These are phyloP conservation scores for Tursiops truncatus DNA, from an alignment of 2,113 vertebrate species.

Conservation along the genomic window DNA sequence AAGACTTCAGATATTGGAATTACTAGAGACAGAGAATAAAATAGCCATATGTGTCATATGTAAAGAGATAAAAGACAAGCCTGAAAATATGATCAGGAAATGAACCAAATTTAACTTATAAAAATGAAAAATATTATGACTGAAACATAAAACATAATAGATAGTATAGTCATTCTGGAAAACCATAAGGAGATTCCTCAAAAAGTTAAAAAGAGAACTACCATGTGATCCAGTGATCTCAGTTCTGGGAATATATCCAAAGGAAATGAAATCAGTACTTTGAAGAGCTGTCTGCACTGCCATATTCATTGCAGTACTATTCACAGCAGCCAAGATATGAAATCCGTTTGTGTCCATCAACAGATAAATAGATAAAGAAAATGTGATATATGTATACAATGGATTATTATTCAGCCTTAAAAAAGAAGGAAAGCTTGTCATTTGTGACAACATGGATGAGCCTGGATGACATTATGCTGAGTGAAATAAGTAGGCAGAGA, in stretches of 20 bases:
- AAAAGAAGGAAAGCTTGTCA: not conserved
- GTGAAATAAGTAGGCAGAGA: not conserved
- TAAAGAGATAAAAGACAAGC: not conserved
- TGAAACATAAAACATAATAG: not conserved
- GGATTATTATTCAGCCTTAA: not conserved
- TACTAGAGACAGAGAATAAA: not conserved
- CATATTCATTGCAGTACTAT: not conserved
- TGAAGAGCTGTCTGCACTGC: not conserved
- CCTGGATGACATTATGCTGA: not conserved
- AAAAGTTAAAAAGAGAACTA: not conserved
- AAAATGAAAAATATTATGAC: not conserved
- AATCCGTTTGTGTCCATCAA: not conserved
- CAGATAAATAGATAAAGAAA: not conserved
- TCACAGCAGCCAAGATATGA: not conserved
- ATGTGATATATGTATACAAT: not conserved
- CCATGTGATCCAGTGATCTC: not conserved
- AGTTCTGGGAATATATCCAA: not conserved
- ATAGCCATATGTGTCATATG: not conserved
- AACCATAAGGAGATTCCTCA: not conserved
- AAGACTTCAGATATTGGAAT: not conserved
- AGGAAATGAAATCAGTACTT: not conserved
- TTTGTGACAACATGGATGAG: not conserved
- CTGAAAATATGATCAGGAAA: not conserved
- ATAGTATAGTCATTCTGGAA: not conserved
- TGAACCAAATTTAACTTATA: not conserved